Conservation (phyloP, 2,888 invertebrate genomes). For the Eutolmus rufibarbis region DNA sequence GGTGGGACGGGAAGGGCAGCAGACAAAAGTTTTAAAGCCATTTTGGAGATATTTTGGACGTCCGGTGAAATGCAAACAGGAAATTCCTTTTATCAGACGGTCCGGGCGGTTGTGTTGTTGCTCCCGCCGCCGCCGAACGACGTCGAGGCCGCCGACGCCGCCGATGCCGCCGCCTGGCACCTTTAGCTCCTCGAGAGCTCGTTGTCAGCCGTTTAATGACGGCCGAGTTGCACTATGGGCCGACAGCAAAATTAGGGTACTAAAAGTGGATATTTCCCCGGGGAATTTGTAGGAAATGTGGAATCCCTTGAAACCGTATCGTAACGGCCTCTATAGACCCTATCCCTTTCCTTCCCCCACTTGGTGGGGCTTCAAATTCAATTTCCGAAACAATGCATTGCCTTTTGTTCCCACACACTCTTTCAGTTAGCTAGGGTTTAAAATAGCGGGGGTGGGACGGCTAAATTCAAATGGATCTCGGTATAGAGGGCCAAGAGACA, state of each 20-base stretch:
- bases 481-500: background rate
- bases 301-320: background rate
- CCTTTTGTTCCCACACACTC: background rate
- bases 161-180: background rate
- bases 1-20: background rate
- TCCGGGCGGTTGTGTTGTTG: background rate
- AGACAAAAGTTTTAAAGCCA: constrained; percentile 17
- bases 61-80: constrained; percentile 44
- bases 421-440: background rate
- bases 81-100: constrained; percentile 43
- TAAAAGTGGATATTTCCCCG: constrained; percentile 16
- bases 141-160: too few species aligned
- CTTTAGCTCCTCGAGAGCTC: background rate
- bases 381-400: constrained; percentile 35
- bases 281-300: background rate
- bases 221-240: background rate
- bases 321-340: background rate
- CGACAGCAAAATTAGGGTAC: constrained; percentile 14
- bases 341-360: background rate
- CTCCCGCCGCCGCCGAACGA: background rate
- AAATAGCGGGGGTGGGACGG: background rate
- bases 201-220: background rate
- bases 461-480: background rate
- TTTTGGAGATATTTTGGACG: constrained; percentile 41
- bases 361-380: constrained; percentile 7